These are phyloP conservation scores for Caradrina kadenii DNA, from an alignment of 2,888 invertebrate species.

Conservation along the genomic window DNA sequence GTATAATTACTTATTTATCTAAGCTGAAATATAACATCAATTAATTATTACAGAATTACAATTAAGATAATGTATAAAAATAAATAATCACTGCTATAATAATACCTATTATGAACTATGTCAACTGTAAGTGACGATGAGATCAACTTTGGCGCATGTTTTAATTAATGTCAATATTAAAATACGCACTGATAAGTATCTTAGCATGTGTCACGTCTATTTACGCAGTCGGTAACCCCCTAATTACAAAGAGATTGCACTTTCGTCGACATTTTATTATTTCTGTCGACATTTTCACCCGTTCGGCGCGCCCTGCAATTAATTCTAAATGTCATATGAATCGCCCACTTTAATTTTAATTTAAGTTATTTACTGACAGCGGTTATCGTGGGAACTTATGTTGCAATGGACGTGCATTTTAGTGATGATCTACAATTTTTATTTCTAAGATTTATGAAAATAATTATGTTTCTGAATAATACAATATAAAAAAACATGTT, in stretches of 20 bases:
- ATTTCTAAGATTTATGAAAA: neutral
- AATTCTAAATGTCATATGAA: conserved; percentile 81
- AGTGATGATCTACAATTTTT: conserved; percentile 15
- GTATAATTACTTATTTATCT: too few relatives aligned
- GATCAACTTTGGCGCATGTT: neutral
- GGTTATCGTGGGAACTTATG: conserved; percentile 53
- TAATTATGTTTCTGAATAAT: too few relatives aligned
- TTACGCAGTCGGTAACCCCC: conserved; percentile 45
- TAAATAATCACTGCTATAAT: too few relatives aligned
- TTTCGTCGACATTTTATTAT: conserved; percentile 75
- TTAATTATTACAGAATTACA: too few relatives aligned
- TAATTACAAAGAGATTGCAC: conserved; percentile 69
- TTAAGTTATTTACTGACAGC: conserved; percentile 63
- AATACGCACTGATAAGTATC: conserved; percentile 8
- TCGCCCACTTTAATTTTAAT: conserved; percentile 69
- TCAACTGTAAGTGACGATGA: too few relatives aligned
- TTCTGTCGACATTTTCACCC: conserved; percentile 77
- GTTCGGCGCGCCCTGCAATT: conserved; percentile 78
- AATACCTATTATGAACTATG: too few relatives aligned
- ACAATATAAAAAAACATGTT: neutral
- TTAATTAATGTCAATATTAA: conserved; percentile 12
- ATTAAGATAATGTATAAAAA: too few relatives aligned
- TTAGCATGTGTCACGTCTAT: conserved; percentile 47
- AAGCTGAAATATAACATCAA: too few relatives aligned
- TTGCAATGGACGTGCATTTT: conserved; percentile 15